A percentile compares a stretch with the other conserved stretches of the same genome.
These are phyloP conservation scores for Aphis craccivora DNA, from an alignment of 1,140 invertebrate genomes.

Conservation along the genomic window DNA sequence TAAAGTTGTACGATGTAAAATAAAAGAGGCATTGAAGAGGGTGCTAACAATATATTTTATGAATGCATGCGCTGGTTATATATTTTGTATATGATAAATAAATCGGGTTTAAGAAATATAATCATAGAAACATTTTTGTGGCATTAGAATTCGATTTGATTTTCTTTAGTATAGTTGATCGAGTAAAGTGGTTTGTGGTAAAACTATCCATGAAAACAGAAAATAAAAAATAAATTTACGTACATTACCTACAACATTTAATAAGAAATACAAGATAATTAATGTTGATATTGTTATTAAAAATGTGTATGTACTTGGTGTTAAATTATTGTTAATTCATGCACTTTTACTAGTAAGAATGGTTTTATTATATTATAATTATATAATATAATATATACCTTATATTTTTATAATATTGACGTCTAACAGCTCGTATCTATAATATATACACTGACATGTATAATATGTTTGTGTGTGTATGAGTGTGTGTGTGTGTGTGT, in stretches of 20 bases:
- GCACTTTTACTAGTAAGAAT: neutral
- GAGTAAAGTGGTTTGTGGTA: neutral
- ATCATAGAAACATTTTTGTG: neutral
- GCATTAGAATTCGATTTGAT: neutral
- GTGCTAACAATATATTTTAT: neutral
- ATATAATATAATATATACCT: no score
- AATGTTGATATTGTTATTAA: neutral
- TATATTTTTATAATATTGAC: neutral
- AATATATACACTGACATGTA: conserved; percentile 25
- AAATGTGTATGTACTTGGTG: neutral
- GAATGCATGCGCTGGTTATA: neutral
- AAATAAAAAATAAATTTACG: neutral
- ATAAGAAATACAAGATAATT: neutral
- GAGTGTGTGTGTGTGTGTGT: conserved; percentile 12
- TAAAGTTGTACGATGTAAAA: neutral
- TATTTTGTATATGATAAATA: no score
- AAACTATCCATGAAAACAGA: neutral
- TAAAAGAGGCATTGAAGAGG: neutral
- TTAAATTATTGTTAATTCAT: neutral
- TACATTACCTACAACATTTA: neutral
- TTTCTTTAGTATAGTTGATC: neutral
- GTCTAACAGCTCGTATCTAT: conserved; percentile 24
- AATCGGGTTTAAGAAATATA: neutral
- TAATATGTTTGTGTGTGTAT: neutral
- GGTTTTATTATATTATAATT: neutral